Base-by-base conservation (phyloP, 2,888 invertebrate genomes). In the Clanis bilineata region DNA sequence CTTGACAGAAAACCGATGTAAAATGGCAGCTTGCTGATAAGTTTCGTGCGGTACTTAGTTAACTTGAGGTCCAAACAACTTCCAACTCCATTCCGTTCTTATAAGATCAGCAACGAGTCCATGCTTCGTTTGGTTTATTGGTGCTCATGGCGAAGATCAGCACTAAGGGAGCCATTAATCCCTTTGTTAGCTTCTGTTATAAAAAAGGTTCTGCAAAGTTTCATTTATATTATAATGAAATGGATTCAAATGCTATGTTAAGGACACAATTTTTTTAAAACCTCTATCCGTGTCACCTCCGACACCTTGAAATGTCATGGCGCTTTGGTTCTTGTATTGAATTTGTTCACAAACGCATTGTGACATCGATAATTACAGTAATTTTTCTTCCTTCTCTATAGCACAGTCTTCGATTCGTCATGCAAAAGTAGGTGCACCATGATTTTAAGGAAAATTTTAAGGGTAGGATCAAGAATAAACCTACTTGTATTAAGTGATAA, bases 331-430 rank as follows among this genome's bases (percentile, higher is more conserved):
- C 7, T 15, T 6, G 5, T 32, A 32, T 51, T 28, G 28, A 51
- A 32, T 18, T 51, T 9, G 32, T 18, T 18, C 28, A 32, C 21
- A 44, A 12, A 22, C 3, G 44, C 23, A 5, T 32, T 4, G 10
- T 32, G 32, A 7, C 18, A 25, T 10, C 32, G 32, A 32, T 51
- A 32, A 51, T 32, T 9, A 18, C 51, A 32, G 3, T 18, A 51
- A 61, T 61, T 66, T 65, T 58, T 41, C 59, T 55, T 56, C 58
- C 6, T 59, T 43, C 61, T 61, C 21, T 69, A 62, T 51, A 51
- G 28, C 15, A 15, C 15, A 10, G 32, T 18, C 3, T 28, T 32
- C 51, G 51, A 51, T 51, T 63, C 66, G 59, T 67, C 64, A 64
- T 64, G 22, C n/a, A 22, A 51, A 43, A 32, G 59, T 65, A 65